A percentile compares a stretch with the other conserved stretches of the same genome.
phyloP scores from a whole-genome alignment of 2,797 vertebrate genomes.

The Semaprochilodus insignis region DNA sequence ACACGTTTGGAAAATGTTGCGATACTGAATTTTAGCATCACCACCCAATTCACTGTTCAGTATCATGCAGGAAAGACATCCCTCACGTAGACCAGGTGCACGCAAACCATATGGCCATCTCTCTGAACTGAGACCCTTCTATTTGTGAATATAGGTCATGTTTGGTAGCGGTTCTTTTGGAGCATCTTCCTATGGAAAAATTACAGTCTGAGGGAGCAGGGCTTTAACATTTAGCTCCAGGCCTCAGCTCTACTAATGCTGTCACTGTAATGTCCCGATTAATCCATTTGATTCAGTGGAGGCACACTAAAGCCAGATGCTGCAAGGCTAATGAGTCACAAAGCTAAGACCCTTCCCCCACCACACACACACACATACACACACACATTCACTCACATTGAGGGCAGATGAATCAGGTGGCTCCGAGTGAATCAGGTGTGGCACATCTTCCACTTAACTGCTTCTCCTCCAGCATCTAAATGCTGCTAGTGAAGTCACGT shows the following conservation, averaged over 20 bases:
- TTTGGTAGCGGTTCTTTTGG: slow-evolving; percentile 35
- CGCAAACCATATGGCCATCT: slow-evolving; percentile 1
- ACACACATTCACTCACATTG: slow-evolving; percentile 17
- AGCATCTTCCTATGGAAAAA: slow-evolving; percentile 37
- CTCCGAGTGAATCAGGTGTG: slow-evolving; percentile 40
- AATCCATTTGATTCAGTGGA: slow-evolving; percentile 50
- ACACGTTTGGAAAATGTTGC: too few relatives aligned
- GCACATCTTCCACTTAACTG: slow-evolving; percentile 35
- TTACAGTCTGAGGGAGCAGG: slow-evolving; percentile 23
- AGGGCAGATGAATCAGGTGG: slow-evolving; percentile 37
- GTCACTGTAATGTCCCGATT: slow-evolving; percentile 50
- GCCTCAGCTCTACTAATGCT: slow-evolving; percentile 42
- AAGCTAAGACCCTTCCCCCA: slow-evolving; percentile 36
- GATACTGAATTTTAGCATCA: too few relatives aligned
- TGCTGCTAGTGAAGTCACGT: slow-evolving; percentile 7
- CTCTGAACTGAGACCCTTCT: slow-evolving; percentile 41
- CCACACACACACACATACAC: slow-evolving; percentile 22
- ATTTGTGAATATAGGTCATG: slow-evolving; percentile 58
- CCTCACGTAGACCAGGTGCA: slow-evolving; percentile 14
- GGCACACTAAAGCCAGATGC: slow-evolving; percentile 49
- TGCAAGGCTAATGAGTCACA: slow-evolving; percentile 55
- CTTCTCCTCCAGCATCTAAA: slow-evolving; percentile 14
- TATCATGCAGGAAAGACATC: slow-evolving; percentile 4
- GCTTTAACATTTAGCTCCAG: slow-evolving; percentile 40
- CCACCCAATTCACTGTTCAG: neutral